phyloP scores from a whole-genome alignment of 2,888 invertebrate genomes.

The Nomada ruficornis region DNA sequence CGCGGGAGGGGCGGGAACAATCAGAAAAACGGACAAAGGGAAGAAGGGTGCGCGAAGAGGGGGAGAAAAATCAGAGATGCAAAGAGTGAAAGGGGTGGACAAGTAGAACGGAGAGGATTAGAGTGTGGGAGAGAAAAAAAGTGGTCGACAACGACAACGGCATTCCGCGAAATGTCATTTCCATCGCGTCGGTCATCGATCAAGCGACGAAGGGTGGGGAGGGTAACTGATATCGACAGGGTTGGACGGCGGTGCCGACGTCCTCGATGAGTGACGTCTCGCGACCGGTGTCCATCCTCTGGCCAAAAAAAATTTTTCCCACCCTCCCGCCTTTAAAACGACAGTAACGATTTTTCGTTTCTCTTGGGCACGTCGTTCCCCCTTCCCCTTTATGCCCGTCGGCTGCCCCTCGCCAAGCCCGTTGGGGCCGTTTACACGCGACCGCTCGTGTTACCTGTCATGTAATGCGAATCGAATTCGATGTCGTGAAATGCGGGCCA shows the following conservation, averaged over 20 bases:
- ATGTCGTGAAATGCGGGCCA: slow-evolving; percentile 53
- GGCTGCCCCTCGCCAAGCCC: neutral
- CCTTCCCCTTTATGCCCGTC: neutral
- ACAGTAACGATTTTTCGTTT: slow-evolving; percentile 64
- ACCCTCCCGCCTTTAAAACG: slow-evolving; percentile 14
- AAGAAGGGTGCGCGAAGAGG: neutral
- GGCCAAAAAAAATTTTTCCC: slow-evolving; percentile 36
- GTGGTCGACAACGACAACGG: slow-evolving; percentile 57
- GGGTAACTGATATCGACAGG: slow-evolving; percentile 73
- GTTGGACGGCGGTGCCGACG: slow-evolving; percentile 62
- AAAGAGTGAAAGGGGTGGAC: neutral
- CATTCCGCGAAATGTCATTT: slow-evolving; percentile 71
- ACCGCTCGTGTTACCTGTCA: slow-evolving; percentile 51
- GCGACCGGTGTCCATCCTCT: slow-evolving; percentile 62
- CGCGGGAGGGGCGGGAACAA: neutral
- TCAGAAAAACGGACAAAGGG: neutral
- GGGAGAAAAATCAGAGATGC: slow-evolving; percentile 4
- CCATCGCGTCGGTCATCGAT: slow-evolving; percentile 73
- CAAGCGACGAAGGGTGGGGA: slow-evolving; percentile 61
- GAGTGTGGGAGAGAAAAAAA: slow-evolving; percentile 15
- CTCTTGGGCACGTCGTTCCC: slow-evolving; percentile 27
- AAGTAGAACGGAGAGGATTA: slow-evolving; percentile 7
- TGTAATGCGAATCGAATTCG: slow-evolving; percentile 59
- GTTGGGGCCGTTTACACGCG: slow-evolving; percentile 50
- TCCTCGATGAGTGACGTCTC: slow-evolving; percentile 62